These are phyloP conservation scores for Vicugna pacos DNA, from an alignment of 2,113 vertebrate genomes.

Conservation along the genomic window DNA sequence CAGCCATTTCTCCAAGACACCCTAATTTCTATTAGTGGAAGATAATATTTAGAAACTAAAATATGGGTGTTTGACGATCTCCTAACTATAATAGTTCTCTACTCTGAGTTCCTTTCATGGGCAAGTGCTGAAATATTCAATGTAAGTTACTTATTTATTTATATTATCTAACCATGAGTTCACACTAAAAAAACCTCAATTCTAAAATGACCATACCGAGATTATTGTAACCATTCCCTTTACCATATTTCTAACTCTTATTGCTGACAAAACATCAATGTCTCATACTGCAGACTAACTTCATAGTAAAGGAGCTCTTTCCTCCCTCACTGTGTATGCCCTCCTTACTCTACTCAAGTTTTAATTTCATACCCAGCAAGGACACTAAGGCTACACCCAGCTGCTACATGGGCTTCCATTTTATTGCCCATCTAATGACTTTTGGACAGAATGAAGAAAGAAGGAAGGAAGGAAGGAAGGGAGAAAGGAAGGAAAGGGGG, in stretches of 20 bases:
- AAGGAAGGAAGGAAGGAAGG: neutral
- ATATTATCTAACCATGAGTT: neutral
- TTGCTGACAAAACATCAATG: neutral
- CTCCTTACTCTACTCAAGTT: neutral
- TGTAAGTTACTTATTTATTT: neutral
- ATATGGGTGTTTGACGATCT: neutral
- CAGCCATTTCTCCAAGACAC: neutral
- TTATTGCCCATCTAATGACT: neutral
- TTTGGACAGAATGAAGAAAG: neutral
- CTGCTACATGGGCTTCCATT: neutral
- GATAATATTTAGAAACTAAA: constrained; percentile 28
- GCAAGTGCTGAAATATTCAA: neutral
- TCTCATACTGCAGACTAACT: neutral
- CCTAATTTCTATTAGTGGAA: neutral
- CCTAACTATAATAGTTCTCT: neutral
- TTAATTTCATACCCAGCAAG: neutral
- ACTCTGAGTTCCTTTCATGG: neutral
- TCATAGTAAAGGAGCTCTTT: neutral
- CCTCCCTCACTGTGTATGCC: neutral
- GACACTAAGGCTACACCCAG: neutral
- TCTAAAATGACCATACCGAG: neutral
- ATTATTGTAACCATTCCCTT: neutral
- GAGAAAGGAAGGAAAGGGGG: fast-evolving
- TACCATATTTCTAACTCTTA: neutral
- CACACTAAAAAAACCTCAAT: neutral